Percentiles rank a stretch among this genome's conserved stretches.
These are phyloP conservation scores for Drosophila neotestacea DNA, from an alignment of 2,888 invertebrate species.

Conservation along the genomic window DNA sequence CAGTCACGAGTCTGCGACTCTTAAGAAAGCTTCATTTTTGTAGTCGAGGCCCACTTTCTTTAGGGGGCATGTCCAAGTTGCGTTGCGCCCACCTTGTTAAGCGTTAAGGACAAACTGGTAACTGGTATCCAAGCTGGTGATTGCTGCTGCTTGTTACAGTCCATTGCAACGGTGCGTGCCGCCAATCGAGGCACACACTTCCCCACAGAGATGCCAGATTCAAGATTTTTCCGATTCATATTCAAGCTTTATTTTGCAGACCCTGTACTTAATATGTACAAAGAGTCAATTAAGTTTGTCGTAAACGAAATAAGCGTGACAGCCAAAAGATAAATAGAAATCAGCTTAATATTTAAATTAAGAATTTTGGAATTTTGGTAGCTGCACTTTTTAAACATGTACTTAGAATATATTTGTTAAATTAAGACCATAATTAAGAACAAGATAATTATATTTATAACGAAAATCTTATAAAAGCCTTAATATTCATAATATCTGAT, in stretches of 20 bases:
- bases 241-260: slow-evolving; percentile 51
- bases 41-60: slow-evolving; percentile 61
- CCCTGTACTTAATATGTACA: no score
- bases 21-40: slow-evolving; percentile 35
- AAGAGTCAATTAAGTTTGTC: no score
- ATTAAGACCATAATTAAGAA: no score
- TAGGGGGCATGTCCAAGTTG: slow-evolving; percentile 30
- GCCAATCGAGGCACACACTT: slow-evolving; percentile 52
- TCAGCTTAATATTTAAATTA: no score
- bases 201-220: slow-evolving; percentile 41
- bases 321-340: no score
- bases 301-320: no score
- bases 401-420: no score
- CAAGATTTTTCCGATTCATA: slow-evolving; percentile 22
- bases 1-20: background rate
- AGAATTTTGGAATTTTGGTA: no score
- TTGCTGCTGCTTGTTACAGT: slow-evolving; percentile 9
- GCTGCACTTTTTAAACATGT: no score
- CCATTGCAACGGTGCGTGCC: slow-evolving; percentile 49
- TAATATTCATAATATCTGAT: no score
- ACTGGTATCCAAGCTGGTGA: slow-evolving; percentile 43
- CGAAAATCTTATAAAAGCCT: no score
- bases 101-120: slow-evolving; percentile 65
- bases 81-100: slow-evolving; percentile 79
- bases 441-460: no score